Conservation (phyloP, 2,113 vertebrate genomes). For the Crotophaga sulcirostris region DNA sequence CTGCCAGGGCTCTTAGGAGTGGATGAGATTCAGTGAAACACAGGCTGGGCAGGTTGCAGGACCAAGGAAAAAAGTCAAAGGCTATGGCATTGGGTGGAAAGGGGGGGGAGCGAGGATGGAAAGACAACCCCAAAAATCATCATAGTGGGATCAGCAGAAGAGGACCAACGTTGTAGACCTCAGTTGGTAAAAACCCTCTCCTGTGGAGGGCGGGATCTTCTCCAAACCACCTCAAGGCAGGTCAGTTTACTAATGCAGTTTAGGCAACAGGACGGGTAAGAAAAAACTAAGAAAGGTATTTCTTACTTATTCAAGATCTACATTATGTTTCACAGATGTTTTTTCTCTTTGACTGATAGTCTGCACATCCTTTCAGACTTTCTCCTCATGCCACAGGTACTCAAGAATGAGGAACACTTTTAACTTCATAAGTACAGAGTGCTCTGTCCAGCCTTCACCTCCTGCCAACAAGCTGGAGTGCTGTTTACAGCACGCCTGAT, state of each 20-base stretch:
- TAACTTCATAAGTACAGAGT: too few species aligned
- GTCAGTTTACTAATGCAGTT: neutral
- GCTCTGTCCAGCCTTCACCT: neutral
- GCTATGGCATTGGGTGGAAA: neutral
- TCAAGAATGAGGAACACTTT: neutral
- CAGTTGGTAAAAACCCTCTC: neutral
- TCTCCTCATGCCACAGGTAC: neutral
- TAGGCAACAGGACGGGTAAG: neutral
- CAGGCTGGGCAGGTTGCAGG: neutral
- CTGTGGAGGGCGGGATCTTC: neutral
- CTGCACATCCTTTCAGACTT: neutral
- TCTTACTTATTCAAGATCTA: neutral
- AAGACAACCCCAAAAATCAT: neutral
- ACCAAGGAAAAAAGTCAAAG: neutral
- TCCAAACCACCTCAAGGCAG: neutral
- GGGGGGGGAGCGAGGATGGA: neutral
- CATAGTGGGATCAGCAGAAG: neutral
- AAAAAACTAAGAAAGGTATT: neutral
- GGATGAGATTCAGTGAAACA: neutral
- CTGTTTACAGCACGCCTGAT: rapidly evolving
- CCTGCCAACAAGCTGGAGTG: neutral
- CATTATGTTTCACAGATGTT: neutral
- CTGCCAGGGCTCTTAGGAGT: neutral
- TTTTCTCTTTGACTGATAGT: neutral
- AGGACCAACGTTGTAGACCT: neutral